A percentile compares a stretch with the other conserved stretches of the same genome.
Evolutionary conservation across 2,888 invertebrate genomes (phyloP).

Genomic region (Nomada fabriciana): DNA sequence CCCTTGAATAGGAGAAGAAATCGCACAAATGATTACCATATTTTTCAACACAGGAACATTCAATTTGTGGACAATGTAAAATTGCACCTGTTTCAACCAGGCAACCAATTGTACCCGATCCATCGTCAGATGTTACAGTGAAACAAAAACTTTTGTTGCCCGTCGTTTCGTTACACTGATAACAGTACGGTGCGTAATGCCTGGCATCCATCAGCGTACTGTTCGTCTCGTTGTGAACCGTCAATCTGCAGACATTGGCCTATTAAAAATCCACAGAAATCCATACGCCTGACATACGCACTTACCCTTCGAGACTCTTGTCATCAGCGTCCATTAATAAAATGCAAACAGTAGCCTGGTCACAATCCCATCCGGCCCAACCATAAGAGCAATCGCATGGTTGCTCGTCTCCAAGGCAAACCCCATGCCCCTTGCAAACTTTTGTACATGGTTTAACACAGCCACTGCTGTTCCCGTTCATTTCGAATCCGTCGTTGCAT

Average conservation of each 20-base stretch:
- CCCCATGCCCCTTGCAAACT: slow-evolving; percentile 60
- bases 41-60: not conserved
- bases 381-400: slow-evolving; percentile 78
- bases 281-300: not conserved
- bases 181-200: slow-evolving; percentile 19
- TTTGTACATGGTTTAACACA: slow-evolving; percentile 81
- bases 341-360: slow-evolving; percentile 62
- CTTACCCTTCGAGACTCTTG: slow-evolving; percentile 10
- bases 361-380: slow-evolving; percentile 73
- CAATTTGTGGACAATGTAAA: not conserved
- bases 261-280: not conserved
- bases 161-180: slow-evolving; percentile 10
- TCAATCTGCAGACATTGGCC: slow-evolving; percentile 24
- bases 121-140: slow-evolving; percentile 5
- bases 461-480: slow-evolving; percentile 26
- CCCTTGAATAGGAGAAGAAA: slow-evolving; percentile 22
- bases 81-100: slow-evolving; percentile 55
- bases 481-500: slow-evolving; percentile 83
- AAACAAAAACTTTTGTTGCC: slow-evolving; percentile 44
- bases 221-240: slow-evolving; percentile 37
- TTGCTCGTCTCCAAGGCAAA: slow-evolving; percentile 72
- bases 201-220: slow-evolving; percentile 10
- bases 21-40: not conserved
- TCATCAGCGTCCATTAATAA: not conserved
- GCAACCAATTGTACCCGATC: slow-evolving; percentile 25